Evolutionary conservation across 2,888 invertebrate species (phyloP).

Genomic region (Plagiodera versicolora): DNA sequence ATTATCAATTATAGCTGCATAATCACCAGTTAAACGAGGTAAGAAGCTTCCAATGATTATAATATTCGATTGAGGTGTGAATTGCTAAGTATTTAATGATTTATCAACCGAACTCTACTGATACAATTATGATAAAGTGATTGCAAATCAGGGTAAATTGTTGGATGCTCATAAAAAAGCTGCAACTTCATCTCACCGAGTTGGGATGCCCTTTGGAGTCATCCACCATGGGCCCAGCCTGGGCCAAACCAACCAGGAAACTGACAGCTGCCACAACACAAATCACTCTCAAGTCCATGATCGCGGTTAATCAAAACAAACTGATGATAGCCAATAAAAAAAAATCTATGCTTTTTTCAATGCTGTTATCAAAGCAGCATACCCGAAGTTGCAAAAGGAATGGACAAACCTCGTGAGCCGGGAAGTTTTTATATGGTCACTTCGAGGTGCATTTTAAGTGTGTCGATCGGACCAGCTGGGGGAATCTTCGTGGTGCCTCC

Average conservation of each 20-base stretch:
- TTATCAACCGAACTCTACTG: no score
- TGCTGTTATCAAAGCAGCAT: conserved; percentile 41
- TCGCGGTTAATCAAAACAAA: conserved; percentile 24
- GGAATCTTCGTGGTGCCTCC: conserved; percentile 28
- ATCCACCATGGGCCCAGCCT: conserved; percentile 52
- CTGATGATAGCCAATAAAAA: conserved; percentile 21
- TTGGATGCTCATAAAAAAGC: no score
- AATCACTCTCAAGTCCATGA: conserved; percentile 51
- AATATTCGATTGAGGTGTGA: no score
- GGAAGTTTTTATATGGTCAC: conserved; percentile 53
- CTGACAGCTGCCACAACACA: conserved; percentile 49
- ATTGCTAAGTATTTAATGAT: no score
- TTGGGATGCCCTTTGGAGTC: conserved; percentile 50
- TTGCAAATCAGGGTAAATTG: no score
- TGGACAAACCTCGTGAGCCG: conserved; percentile 47
- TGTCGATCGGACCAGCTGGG: conserved; percentile 53
- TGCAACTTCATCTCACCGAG: conserved; percentile 54
- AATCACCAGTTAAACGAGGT: no score
- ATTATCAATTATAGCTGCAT: no score
- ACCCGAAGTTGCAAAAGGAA: conserved; percentile 53
- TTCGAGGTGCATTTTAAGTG: conserved; percentile 44
- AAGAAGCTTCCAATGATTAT: no score
- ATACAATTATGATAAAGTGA: no score
- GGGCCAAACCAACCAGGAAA: conserved; percentile 38
- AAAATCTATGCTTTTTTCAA: conserved; percentile 17